These are phyloP conservation scores for Pyrgilauda ruficollis DNA, from an alignment of 2,113 vertebrate species.

Conservation along the genomic window DNA sequence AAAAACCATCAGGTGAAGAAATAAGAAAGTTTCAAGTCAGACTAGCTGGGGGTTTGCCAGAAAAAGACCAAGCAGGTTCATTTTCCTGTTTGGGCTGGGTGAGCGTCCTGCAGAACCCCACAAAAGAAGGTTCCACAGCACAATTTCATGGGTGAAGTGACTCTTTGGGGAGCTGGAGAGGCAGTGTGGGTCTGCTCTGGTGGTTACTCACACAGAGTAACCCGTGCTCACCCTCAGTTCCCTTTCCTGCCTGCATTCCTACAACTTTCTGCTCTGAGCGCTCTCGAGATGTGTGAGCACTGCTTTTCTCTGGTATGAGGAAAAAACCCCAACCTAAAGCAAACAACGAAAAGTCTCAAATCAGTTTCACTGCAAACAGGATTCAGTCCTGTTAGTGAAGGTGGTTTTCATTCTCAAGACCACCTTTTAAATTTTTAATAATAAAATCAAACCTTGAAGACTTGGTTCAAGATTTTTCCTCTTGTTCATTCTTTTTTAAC, in stretches of 20 bases:
- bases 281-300: not conserved
- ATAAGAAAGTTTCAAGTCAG: not conserved
- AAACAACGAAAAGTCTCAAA: not conserved
- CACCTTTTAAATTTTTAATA: not conserved
- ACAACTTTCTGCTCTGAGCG: not conserved
- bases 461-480: not conserved
- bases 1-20: conserved; percentile 52
- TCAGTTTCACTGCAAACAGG: not conserved
- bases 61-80: not conserved
- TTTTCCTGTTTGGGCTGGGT: not conserved
- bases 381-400: not conserved
- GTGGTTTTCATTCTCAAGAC: not conserved
- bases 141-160: not conserved
- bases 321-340: not conserved
- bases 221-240: not conserved
- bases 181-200: not conserved
- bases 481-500: not conserved
- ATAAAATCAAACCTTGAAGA: not conserved
- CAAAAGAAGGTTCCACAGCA: not conserved
- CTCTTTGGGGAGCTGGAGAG: not conserved
- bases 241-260: not conserved
- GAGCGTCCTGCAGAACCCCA: not conserved
- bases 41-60: not conserved
- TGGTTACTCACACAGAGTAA: not conserved
- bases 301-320: not conserved